phyloP scores from a whole-genome alignment of 1,140 invertebrate species.

The Aleiodes sp. region DNA sequence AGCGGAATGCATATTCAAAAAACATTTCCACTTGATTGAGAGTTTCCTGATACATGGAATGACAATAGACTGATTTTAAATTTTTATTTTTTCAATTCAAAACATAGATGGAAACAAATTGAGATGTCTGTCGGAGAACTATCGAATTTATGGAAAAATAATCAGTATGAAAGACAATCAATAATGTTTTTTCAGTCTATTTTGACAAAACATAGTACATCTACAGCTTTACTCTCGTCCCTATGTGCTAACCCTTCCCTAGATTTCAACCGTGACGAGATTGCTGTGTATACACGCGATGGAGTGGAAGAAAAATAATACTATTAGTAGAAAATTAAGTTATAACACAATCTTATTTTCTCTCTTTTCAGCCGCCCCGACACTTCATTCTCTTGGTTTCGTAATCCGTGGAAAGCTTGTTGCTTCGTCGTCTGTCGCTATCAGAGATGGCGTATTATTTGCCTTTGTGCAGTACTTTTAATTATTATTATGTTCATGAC shows the following conservation, averaged over 20 bases:
- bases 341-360: constrained; percentile 38
- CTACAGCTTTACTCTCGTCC: too few relatives aligned
- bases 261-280: too few relatives aligned
- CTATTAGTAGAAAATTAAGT: constrained; percentile 22
- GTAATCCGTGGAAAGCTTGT: constrained; percentile 69
- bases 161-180: too few relatives aligned
- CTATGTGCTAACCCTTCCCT: too few relatives aligned
- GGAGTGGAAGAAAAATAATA: background rate
- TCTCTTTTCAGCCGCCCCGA: constrained; percentile 68
- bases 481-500: constrained; percentile 54
- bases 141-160: too few relatives aligned
- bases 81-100: too few relatives aligned
- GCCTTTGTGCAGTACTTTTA: constrained; percentile 53
- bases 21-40: background rate
- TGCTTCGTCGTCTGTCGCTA: constrained; percentile 67
- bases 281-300: background rate
- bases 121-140: too few relatives aligned
- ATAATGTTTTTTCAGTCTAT: too few relatives aligned
- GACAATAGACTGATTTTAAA: too few relatives aligned
- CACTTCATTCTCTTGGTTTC: constrained; percentile 71
- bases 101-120: too few relatives aligned
- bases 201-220: too few relatives aligned
- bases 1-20: background rate
- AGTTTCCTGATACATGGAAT: too few relatives aligned
- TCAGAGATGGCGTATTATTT: constrained; percentile 66